Conservation (phyloP, 1,140 invertebrate species). For the Callitettix versicolor region DNA sequence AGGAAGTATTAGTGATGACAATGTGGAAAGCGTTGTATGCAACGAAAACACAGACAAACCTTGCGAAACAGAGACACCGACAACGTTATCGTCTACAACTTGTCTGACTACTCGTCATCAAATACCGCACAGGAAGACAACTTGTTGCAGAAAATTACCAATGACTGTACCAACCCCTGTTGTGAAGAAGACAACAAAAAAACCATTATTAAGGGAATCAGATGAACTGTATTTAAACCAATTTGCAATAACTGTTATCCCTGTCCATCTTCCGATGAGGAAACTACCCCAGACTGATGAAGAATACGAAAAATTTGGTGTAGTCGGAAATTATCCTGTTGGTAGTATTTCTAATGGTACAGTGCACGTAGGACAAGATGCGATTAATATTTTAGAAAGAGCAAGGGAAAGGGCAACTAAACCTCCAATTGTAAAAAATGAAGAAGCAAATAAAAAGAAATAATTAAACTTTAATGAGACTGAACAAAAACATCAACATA, state of each 20-base stretch:
- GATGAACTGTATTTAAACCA: slow-evolving; percentile 5
- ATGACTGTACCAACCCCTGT: background rate
- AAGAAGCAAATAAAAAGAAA: slow-evolving; percentile 6
- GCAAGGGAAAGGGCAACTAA: slow-evolving; percentile 3
- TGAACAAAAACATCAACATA: no score
- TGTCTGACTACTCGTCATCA: background rate
- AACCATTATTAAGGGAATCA: background rate
- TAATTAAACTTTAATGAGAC: no score
- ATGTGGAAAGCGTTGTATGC: no score
- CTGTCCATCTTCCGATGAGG: background rate
- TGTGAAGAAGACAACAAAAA: background rate
- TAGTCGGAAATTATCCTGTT: background rate
- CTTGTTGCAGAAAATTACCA: background rate
- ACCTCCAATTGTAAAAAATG: slow-evolving; percentile 1
- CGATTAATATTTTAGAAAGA: slow-evolving; percentile 8
- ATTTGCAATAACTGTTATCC: slow-evolving; percentile 6
- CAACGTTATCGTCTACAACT: background rate
- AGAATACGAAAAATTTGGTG: slow-evolving; percentile 5
- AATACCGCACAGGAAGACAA: background rate
- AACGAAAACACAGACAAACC: background rate
- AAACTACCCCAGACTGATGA: slow-evolving; percentile 1
- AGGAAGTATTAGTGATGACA: no score
- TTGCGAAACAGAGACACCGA: background rate
- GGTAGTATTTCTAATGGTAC: background rate
- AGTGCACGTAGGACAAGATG: slow-evolving; percentile 6